Evolutionary conservation across 2,797 vertebrate species (phyloP), one percentile per base, ranked within the genome.

Genomic region (Gymnoscopelus microlampas): DNA sequence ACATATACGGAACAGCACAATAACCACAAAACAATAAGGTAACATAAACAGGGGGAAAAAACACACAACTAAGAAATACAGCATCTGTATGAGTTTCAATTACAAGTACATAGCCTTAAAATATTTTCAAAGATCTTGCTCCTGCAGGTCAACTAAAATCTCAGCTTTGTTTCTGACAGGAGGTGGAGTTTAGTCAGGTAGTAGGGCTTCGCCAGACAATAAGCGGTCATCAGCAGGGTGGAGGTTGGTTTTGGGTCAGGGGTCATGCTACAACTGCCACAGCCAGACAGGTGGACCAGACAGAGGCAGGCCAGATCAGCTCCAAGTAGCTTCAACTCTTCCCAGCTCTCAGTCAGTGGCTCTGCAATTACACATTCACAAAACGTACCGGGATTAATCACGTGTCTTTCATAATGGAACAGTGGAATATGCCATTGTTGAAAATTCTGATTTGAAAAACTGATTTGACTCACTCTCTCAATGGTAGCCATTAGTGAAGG

Each of bases 401-500:
- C 35, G 12, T 51, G 50, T 51, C n/a, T 6, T 15, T 51, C 50
- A 51, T 1, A 51, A 15, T 1, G 50, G n/a, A 51, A 3, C 50
- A n/a, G 6, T 51, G 12, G 12, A 14, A 15, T 51, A 51, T 51
- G 13, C 39, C 39, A 44, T 51, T 4, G 50, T 15, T n/a, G n/a
- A 51, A 51, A n/a, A 15, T 7, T 44, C 39, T 44, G 39, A 44
- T 44, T 9, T 9, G 9, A 44, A 44, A 44, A 44, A 44, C 8
- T 51, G 50, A n/a, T 51, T 47, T 39, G 47, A 84, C 95, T 96
- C 87, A 95, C 95, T 81, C 87, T 91, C 93, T 99, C 95, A 99
- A 94, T 99, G 98, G 91, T 99, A 99, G 88, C 98, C 98, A 74
- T 99, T 99, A 89, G 98, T 99, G 90, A 99, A 99, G 86, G 98